Base-by-base conservation (phyloP, 2,888 invertebrate genomes). In the Agrotis segetum region DNA sequence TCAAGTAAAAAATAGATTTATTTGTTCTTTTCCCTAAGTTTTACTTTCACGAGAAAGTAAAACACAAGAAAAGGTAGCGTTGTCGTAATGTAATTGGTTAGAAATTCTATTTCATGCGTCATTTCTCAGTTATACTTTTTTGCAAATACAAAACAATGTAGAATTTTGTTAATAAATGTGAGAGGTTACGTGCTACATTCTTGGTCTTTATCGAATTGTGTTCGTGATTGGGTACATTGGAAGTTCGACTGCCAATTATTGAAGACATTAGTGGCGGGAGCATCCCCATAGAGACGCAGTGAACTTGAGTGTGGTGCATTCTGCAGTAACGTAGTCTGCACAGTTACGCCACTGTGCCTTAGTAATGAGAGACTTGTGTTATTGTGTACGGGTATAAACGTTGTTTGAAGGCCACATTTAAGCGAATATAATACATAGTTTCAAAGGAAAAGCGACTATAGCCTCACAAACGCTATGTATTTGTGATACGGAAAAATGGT, bases 181-280 rank as follows among this genome's bases (percentile, higher is more conserved):
- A 63, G 79, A 81, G 70, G 71, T 71, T 79, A 71, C 63, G 21
- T 75, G 50, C 69, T 62, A 76, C 76, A 77, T 81, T 79, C 59
- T 74, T 80, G 60, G 76, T 87, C 83, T 85, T 87, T 85, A 85
- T 87, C 83, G 80, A 82, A 85, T 85, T 75, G 79, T 84, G 83
- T 86, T 85, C 83, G 76, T 88, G 88, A 92, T 91, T 90, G 88
- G 88, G 81, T 85, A 89, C 89, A 92, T 89, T 87, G 85, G 87
- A 92, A 93, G 90, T 93, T 92, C 87, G 88, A 84, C 89, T 91
- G 91, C 88, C 92, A 93, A 93, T 93, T 93, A 94, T 91, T 90
- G 91, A 91, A 89, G 90, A 91, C 91, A 92, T 93, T 92, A 92
- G 90, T 86, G 90, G 89, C 87, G 68, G 80, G 79, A 84, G 87